Evolutionary conservation across 2,113 vertebrate genomes (phyloP).

Genomic region (Bufo gargarizans): DNA sequence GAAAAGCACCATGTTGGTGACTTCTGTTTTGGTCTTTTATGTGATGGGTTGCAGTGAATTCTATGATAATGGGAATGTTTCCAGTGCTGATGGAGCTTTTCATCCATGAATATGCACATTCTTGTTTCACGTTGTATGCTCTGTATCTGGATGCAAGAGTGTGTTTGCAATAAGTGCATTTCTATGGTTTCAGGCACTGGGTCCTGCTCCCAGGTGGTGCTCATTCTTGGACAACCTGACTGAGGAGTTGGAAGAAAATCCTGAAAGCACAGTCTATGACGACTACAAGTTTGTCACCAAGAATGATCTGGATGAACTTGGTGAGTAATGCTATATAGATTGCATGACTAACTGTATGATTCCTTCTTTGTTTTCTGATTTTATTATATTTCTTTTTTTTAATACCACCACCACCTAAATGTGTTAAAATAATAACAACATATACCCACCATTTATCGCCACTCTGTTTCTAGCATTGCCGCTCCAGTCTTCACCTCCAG

Average conservation of each 20-base stretch:
- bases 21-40: too few species aligned
- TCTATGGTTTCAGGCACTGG: conserved; percentile 81
- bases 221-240: conserved; percentile 96
- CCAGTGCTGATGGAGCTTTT: neutral
- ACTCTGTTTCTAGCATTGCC: too few species aligned
- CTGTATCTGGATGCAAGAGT: neutral
- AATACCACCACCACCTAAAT: too few species aligned
- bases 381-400: too few species aligned
- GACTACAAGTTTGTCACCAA: conserved; percentile 98
- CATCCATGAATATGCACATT: neutral
- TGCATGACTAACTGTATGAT: too few species aligned
- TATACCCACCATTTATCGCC: too few species aligned
- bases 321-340: conserved; percentile 68
- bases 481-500: too few species aligned
- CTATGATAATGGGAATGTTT: neutral
- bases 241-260: conserved; percentile 95
- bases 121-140: neutral
- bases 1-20: too few species aligned
- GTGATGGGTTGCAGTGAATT: neutral
- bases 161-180: neutral
- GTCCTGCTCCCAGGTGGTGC: conserved; percentile 95
- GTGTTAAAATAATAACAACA: too few species aligned
- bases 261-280: conserved; percentile 94
- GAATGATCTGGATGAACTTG: conserved; percentile 92
- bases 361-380: too few species aligned